Conservation (phyloP, 2,797 vertebrate genomes). For the Cossypha polioptera region DNA sequence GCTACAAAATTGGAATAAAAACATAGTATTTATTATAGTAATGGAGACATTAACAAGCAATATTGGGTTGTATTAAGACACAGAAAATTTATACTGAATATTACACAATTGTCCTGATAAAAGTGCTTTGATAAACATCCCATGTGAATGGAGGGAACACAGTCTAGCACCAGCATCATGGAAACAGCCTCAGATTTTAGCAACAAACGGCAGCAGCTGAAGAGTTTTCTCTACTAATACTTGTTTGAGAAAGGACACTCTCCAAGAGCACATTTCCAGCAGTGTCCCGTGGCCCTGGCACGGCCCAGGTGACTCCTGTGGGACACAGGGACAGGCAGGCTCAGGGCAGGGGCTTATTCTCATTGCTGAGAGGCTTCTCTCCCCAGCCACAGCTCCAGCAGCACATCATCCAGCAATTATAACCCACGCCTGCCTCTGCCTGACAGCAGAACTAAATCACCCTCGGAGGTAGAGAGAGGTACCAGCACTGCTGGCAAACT, state of each 20-base stretch:
- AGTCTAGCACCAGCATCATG: accelerated
- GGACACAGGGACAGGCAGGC: accelerated
- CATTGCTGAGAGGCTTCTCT: neutral
- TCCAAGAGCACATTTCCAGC: neutral
- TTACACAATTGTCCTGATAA: neutral
- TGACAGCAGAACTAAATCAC: neutral
- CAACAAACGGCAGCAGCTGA: neutral
- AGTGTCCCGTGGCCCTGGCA: accelerated
- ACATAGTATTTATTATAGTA: neutral
- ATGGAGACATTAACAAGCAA: neutral
- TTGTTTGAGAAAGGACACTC: no score
- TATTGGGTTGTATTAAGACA: neutral
- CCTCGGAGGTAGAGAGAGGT: neutral
- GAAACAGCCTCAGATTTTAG: neutral
- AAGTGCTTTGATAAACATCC: neutral
- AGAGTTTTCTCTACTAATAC: accelerated
- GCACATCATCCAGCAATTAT: accelerated
- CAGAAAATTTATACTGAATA: neutral
- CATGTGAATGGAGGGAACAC: neutral
- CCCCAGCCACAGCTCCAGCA: neutral
- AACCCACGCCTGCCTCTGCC: neutral
- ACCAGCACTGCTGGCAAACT: neutral
- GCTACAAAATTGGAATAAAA: neutral
- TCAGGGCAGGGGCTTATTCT: neutral
- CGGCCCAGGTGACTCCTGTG: no score